Percentiles rank a stretch among this genome's conserved stretches.
Evolutionary conservation across 2,113 vertebrate species (phyloP).

Genomic region (Pogonocichla stellata): DNA sequence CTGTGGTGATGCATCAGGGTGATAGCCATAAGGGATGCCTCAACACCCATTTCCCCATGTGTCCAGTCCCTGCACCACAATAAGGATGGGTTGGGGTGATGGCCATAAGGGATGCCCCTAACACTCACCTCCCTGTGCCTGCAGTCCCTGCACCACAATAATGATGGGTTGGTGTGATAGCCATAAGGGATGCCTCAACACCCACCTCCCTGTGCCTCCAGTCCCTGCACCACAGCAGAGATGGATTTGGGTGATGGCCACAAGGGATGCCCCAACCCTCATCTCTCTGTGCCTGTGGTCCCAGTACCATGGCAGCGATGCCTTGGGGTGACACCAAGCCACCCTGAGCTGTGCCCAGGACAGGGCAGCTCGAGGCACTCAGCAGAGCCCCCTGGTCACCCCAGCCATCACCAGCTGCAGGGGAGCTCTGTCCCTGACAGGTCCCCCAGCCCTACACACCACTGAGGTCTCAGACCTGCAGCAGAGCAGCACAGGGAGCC

Average conservation of each 20-base stretch:
- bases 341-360: not conserved
- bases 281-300: not conserved
- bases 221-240: accelerated
- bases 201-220: accelerated
- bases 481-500: not conserved
- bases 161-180: accelerated
- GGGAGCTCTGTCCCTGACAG: not conserved
- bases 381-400: not conserved
- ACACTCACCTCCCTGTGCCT: too few relatives aligned
- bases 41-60: too few relatives aligned
- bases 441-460: not conserved
- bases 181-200: not conserved
- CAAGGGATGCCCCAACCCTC: not conserved
- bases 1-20: accelerated
- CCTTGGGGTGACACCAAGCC: not conserved
- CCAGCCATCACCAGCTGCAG: not conserved
- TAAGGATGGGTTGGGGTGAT: not conserved
- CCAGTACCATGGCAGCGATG: accelerated
- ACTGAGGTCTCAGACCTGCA: accelerated
- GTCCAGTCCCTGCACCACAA: not conserved
- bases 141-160: accelerated
- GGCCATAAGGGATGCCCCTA: not conserved
- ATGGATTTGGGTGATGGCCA: not conserved
- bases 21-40: not conserved
- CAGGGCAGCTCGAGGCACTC: not conserved